Conservation (phyloP, 37 sponge, comb jelly and placozoan genomes). For the Aphrocallistes beatrix region DNA sequence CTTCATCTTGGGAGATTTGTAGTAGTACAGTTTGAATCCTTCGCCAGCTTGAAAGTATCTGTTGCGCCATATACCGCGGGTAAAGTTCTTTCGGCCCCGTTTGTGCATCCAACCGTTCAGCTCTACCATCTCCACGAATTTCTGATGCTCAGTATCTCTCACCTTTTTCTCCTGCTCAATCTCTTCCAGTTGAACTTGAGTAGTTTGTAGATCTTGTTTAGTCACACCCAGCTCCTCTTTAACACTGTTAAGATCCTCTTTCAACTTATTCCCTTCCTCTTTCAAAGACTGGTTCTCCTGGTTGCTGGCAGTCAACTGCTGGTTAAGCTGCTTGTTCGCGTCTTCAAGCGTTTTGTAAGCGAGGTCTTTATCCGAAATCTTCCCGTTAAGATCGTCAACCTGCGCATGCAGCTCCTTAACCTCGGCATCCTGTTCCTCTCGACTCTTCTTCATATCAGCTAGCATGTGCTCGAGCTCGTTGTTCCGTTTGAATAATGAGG, state of each 20-base stretch:
- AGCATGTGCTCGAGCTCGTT: neutral
- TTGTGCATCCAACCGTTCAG: conserved; percentile 8
- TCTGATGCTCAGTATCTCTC: conserved; percentile 3
- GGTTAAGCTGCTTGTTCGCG: neutral
- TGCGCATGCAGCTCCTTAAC: neutral
- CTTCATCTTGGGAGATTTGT: conserved; percentile 18
- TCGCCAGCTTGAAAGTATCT: neutral
- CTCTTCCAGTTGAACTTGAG: neutral
- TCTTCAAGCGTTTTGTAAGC: neutral
- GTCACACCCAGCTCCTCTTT: neutral
- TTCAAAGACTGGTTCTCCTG: neutral
- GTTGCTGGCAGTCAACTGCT: neutral
- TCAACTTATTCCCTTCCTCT: neutral
- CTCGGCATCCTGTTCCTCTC: neutral
- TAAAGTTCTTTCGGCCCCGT: neutral
- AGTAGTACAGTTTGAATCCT: neutral
- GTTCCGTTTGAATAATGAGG: neutral
- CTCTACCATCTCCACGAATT: neutral
- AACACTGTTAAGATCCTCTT: neutral
- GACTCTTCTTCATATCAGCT: neutral
- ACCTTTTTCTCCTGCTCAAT: neutral
- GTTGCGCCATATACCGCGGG: conserved; percentile 3
- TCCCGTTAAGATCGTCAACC: neutral
- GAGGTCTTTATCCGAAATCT: neutral
- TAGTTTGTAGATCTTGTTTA: neutral